A percentile compares a stretch with the other conserved stretches of the same genome.
These are phyloP conservation scores for Oreochromis grahami DNA, from an alignment of 2,797 vertebrate genomes.

Conservation along the genomic window DNA sequence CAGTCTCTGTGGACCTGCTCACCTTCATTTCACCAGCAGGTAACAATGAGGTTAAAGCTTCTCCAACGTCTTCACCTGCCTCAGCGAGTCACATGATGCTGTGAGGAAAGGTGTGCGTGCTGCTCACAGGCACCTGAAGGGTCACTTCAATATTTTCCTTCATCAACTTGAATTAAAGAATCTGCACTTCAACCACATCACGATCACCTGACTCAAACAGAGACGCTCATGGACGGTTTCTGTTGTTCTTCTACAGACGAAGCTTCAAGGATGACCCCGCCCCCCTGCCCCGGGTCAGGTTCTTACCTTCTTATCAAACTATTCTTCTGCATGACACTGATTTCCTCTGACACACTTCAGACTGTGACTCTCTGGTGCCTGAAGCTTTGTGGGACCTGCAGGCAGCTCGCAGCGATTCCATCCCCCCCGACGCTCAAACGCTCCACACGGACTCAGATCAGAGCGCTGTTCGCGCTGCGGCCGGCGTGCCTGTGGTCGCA, in stretches of 20 bases:
- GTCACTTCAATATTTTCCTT: neutral
- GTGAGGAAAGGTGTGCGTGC: neutral
- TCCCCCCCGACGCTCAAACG: neutral
- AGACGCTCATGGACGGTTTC: neutral
- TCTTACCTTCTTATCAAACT: neutral
- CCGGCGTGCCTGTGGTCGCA: constrained; percentile 7
- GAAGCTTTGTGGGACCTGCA: neutral
- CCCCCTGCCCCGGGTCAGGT: neutral
- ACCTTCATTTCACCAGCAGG: neutral
- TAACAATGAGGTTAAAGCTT: neutral
- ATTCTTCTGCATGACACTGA: neutral
- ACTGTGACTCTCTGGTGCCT: neutral
- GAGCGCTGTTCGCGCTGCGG: constrained; percentile 11
- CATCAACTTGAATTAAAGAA: neutral
- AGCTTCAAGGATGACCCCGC: neutral
- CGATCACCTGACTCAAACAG: neutral
- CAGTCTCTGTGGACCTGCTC: neutral
- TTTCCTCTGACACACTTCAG: neutral
- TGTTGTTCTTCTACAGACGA: neutral
- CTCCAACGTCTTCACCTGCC: neutral
- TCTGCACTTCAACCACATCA: neutral
- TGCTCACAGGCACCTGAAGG: neutral
- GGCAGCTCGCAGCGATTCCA: neutral
- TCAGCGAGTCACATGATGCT: neutral
- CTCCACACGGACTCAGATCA: neutral